These are phyloP conservation scores for Epizoanthus scotinus DNA, from an alignment of 92 coral and sea anemone species.

Conservation along the genomic window DNA sequence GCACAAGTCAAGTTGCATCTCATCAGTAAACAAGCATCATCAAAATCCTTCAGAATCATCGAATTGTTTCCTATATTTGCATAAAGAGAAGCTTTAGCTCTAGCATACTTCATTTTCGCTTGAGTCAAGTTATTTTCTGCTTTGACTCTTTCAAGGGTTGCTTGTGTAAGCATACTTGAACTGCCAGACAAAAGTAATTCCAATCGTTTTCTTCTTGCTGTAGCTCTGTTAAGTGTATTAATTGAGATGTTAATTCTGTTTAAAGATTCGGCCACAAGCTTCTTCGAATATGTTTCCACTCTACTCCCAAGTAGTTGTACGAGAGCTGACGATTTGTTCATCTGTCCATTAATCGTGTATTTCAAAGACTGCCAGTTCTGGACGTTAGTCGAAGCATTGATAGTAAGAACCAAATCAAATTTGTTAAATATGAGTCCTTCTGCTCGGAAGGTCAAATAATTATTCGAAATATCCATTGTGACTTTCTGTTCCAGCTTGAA, in stretches of 20 bases:
- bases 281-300: slow-evolving; percentile 21
- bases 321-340: slow-evolving; percentile 49
- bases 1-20: slow-evolving; percentile 17
- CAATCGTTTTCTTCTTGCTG: background rate
- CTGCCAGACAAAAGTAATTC: background rate
- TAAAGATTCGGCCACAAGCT: slow-evolving; percentile 23
- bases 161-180: background rate
- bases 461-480: background rate
- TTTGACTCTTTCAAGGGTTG: background rate
- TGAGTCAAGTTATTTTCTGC: slow-evolving; percentile 12
- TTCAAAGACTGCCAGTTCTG: slow-evolving; percentile 41
- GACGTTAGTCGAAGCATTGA: slow-evolving; percentile 3
- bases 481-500: slow-evolving; percentile 19
- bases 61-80: slow-evolving; percentile 11
- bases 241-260: slow-evolving; percentile 26
- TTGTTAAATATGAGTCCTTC: slow-evolving; percentile 15
- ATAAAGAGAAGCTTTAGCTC: background rate
- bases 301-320: slow-evolving; percentile 26
- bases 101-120: background rate
- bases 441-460: slow-evolving; percentile 13
- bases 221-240: slow-evolving; percentile 8
- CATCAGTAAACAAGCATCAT: slow-evolving; percentile 12
- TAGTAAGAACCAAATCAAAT: slow-evolving; percentile 6
- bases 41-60: slow-evolving; percentile 10
- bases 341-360: slow-evolving; percentile 37